Evolutionary conservation across 2,113 vertebrate species (phyloP), one percentile per base, ranked within the genome.

Genomic region (Notechis scutatus): DNA sequence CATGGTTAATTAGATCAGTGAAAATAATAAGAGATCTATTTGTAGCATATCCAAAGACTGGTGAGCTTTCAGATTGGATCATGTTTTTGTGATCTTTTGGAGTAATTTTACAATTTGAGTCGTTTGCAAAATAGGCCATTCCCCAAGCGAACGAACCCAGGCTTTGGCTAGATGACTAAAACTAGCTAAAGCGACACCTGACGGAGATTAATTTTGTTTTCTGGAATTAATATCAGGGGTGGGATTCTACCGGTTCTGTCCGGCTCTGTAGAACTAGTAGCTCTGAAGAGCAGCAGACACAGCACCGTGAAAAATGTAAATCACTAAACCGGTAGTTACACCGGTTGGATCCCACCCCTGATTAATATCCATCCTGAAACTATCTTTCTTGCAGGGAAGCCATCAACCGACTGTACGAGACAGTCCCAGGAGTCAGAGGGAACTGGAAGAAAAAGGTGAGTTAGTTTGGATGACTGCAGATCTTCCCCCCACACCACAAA

Each of bases 361-460:
- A 50, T 9, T 50, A 50, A 50, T 50, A 50, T 50, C 8, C 21
- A 23, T 20, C 74, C 7, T 21, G 39, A 39, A 42, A 87, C 14
- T 10, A 57, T 52, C 34, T 85, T 69, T 74, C 42, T 9, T 88
- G 14, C 96, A 99, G 99, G 96, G 99, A 99, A 95, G 99, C 99
- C 96, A 99, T 99, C 98, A 99, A 99, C 96, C 98, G 99, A 86
- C 98, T 99, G 0, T 99, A 99, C 0, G 99, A 99, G 94, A 98
- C 98, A 0, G 99, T 99, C 92, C 99, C 99, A 0, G 99, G 99
- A 0, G 97, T 99, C 90, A 98, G 98, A 92, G 98, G 98, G 74
- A 98, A 98, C 57, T 99, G 99, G 99, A 99, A 98, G 96, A 99
- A 98, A 96, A 99, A 99, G 98, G 99, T 99, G 92, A 95, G 97